These are phyloP conservation scores for Drosophila leonis DNA, from an alignment of 2,888 invertebrate genomes.

Conservation along the genomic window DNA sequence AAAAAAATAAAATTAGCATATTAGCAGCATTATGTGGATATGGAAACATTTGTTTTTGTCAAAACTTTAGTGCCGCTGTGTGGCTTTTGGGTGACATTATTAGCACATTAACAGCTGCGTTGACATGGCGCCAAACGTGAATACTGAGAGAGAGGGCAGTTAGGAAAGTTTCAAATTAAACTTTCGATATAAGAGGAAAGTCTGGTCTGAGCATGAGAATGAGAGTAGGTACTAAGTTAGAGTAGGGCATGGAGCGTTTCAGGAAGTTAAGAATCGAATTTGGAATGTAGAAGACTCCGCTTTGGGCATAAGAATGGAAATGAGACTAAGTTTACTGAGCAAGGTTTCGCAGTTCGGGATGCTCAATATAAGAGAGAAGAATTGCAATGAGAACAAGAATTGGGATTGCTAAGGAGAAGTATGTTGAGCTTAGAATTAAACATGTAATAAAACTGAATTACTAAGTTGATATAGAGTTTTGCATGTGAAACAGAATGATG, in stretches of 20 bases:
- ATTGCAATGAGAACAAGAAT: too few species aligned
- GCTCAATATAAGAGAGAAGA: too few species aligned
- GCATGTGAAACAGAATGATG: too few species aligned
- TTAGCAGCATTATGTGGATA: conserved; percentile 63
- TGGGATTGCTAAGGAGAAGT: too few species aligned
- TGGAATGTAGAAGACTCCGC: too few species aligned
- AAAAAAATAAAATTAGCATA: conserved; percentile 47
- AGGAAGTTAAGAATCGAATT: too few species aligned
- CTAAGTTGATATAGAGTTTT: too few species aligned
- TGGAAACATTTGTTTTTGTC: conserved; percentile 57
- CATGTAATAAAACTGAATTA: too few species aligned
- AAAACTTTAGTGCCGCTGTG: conserved; percentile 48
- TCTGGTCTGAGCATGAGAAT: background rate
- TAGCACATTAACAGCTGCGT: conserved; percentile 63
- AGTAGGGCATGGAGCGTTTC: background rate
- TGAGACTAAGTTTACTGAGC: too few species aligned
- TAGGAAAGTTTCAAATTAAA: background rate
- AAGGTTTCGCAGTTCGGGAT: too few species aligned
- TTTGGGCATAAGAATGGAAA: too few species aligned
- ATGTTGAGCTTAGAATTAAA: too few species aligned
- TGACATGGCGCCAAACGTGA: conserved; percentile 47
- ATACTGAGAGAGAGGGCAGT: background rate
- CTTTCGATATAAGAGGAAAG: background rate
- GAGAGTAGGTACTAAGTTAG: background rate
- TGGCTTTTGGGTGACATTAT: conserved; percentile 56